These are phyloP conservation scores for Pterois miles DNA, from an alignment of 2,797 vertebrate genomes.

Conservation along the genomic window DNA sequence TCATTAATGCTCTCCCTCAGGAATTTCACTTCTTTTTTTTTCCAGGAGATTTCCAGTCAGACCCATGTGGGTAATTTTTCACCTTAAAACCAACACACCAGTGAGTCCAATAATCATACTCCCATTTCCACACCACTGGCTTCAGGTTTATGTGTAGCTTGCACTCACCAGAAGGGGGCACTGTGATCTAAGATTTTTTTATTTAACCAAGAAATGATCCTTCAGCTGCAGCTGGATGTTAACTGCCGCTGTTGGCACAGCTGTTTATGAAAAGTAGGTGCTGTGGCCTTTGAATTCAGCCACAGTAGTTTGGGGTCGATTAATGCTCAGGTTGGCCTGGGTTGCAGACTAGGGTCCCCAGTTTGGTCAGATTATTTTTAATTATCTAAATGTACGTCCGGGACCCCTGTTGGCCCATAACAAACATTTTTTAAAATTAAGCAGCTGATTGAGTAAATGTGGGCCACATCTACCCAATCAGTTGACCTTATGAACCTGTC, in stretches of 20 bases:
- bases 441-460: no score
- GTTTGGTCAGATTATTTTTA: background rate
- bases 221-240: slow-evolving; percentile 15
- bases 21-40: slow-evolving; percentile 1
- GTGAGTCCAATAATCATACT: slow-evolving; percentile 3
- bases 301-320: background rate
- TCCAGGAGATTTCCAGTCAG: slow-evolving; percentile 10
- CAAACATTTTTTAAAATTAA: background rate
- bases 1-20: background rate
- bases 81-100: slow-evolving; percentile 19
- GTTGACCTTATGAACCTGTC: background rate
- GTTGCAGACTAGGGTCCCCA: background rate
- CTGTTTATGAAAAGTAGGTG: background rate
- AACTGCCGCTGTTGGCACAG: background rate
- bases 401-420: background rate
- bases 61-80: background rate
- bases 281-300: slow-evolving; percentile 1
- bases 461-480: background rate
- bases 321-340: background rate
- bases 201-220: background rate
- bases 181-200: slow-evolving; percentile 44
- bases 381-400: background rate
- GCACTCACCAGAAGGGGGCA: slow-evolving; percentile 65
- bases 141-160: background rate
- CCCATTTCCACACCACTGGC: background rate